Conservation (phyloP, 2,888 invertebrate species). For the Flexamia atlantica region DNA sequence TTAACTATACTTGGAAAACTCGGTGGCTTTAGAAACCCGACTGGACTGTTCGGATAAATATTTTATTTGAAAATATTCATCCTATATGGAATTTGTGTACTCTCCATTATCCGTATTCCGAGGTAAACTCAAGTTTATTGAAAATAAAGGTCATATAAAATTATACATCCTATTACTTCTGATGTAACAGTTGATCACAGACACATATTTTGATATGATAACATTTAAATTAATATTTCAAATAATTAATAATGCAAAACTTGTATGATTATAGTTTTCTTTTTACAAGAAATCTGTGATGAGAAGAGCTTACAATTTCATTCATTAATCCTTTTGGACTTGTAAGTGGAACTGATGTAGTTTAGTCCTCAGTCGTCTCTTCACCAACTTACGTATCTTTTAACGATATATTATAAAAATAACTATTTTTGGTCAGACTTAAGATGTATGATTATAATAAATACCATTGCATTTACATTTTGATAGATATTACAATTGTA, state of each 20-base stretch:
- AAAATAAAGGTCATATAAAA: background rate
- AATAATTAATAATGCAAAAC: background rate
- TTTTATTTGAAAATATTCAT: background rate
- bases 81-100: background rate
- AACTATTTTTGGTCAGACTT: conserved; percentile 18
- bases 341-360: background rate
- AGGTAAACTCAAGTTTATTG: background rate
- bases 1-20: background rate
- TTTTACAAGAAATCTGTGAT: conserved; percentile 20
- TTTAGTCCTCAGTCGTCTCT: background rate
- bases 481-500: background rate
- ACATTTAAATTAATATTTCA: background rate
- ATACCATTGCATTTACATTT: conserved; percentile 4
- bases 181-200: background rate
- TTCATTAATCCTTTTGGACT: background rate
- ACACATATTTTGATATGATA: conserved; percentile 29
- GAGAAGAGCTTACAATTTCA: conserved; percentile 20
- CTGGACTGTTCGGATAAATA: background rate
- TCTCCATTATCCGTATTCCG: background rate
- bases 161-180: background rate
- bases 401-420: background rate
- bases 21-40: background rate
- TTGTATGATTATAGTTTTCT: conserved; percentile 5
- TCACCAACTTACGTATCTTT: background rate
- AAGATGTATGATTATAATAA: background rate